These are phyloP conservation scores for Hyles lineata DNA, from an alignment of 2,888 invertebrate species.

Conservation along the genomic window DNA sequence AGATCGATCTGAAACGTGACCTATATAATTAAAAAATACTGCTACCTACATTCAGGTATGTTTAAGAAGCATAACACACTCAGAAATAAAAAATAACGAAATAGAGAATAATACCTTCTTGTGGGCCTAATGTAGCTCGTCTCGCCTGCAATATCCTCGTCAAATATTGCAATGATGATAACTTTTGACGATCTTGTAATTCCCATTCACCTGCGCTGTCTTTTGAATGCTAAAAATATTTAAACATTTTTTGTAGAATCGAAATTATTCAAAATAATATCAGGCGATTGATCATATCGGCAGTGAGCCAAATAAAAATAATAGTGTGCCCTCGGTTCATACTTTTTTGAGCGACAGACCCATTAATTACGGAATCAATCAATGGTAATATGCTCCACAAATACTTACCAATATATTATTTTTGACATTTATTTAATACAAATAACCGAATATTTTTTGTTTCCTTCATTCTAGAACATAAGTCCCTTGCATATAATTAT, in stretches of 20 bases:
- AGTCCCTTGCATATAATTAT: no score
- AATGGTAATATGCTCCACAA: no score
- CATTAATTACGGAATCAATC: no score
- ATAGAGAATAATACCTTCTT: conserved; percentile 66
- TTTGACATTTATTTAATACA: no score
- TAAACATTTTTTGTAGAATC: background rate
- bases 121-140: conserved; percentile 75
- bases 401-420: no score
- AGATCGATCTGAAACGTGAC: no score
- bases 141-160: conserved; percentile 89
- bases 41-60: no score
- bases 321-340: background rate
- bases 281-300: no score
- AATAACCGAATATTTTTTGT: no score
- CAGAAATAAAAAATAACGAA: conserved; percentile 13
- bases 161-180: conserved; percentile 93
- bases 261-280: no score
- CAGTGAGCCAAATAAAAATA: no score
- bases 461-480: background rate
- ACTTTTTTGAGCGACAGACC: background rate
- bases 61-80: background rate
- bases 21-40: no score
- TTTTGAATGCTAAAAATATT: conserved; percentile 86
- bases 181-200: conserved; percentile 91
- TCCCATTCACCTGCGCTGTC: conserved; percentile 95